These are phyloP conservation scores for Mercenaria mercenaria DNA, from an alignment of 1,140 invertebrate genomes.

Conservation along the genomic window DNA sequence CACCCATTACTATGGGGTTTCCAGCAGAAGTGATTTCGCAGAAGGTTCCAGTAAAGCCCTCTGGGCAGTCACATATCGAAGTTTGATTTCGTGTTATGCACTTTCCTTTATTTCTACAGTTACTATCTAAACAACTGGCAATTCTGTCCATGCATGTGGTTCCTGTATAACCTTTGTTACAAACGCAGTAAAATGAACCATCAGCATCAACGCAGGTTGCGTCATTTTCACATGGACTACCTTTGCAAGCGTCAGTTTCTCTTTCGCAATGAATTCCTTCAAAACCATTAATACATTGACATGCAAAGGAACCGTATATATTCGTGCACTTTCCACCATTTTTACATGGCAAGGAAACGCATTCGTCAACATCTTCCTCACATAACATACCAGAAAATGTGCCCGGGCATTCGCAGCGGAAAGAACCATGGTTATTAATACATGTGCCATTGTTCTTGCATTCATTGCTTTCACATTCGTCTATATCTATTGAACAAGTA, in stretches of 20 bases:
- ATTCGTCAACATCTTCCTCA: conserved; percentile 25
- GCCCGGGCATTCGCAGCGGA: conserved; percentile 38
- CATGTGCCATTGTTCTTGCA: conserved; percentile 56
- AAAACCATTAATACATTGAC: conserved; percentile 27
- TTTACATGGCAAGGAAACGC: not conserved
- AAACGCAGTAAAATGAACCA: conserved; percentile 45
- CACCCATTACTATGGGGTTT: not conserved
- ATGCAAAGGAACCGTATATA: not conserved
- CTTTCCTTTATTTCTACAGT: not conserved
- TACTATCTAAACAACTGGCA: conserved; percentile 18
- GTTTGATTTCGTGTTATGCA: not conserved
- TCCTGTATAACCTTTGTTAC: conserved; percentile 56
- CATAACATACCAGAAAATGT: conserved; percentile 37
- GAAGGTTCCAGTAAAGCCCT: not conserved
- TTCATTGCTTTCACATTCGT: conserved; percentile 58
- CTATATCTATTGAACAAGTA: conserved; percentile 42
- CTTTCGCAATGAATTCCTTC: conserved; percentile 47
- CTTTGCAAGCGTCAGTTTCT: conserved; percentile 3
- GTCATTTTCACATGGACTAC: conserved; percentile 49
- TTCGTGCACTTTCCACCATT: conserved; percentile 2
- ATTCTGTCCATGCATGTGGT: conserved; percentile 22
- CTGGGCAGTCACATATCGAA: not conserved
- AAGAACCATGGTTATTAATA: conserved; percentile 38
- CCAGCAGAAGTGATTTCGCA: not conserved
- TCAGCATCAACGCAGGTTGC: conserved; percentile 47